Base-by-base conservation (phyloP, 2,113 vertebrate genomes). In the Turdus rufiventris region DNA sequence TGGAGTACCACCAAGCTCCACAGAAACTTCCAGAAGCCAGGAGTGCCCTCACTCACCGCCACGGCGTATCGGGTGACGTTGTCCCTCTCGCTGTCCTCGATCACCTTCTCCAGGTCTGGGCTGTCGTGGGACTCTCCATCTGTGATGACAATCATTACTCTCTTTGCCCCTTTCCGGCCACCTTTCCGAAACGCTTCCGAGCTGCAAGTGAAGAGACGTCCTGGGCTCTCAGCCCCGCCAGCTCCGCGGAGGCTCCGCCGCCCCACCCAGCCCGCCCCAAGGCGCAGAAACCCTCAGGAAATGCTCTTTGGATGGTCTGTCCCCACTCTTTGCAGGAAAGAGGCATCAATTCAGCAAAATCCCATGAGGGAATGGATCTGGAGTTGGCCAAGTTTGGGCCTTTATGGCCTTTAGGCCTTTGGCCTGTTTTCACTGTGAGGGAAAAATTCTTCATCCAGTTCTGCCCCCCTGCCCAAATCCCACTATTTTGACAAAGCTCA, bases 121-220 rank as follows among this genome's bases (percentile, higher is more conserved):
- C 98, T 99, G 97, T 99, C 99, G 4, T 99, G 99, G 21, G 99
- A 99, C 79, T 99, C 99, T 51, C 99, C 99, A 2, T 99, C 99
- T 12, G 99, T 99, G 96, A 99, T 99, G 60, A 99, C 99, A 26
- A 99, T 99, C 99, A 99, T 99, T 92, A 99, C 99, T 76, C 99
- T 98, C 97, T 98, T 98, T 74, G 99, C 99, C 4, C 99, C 99
- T 42, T 98, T 98, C 25, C 99, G 98, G 33, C 99, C 99, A 1
- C 99, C 99, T 13, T 98, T 98, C 94, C 98, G 98, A 95, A 99
- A 99, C 6, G 98, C 99, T 95, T 99, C 98, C 0, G 98, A 98
- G 79, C 98, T 98, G 97, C 71, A 97, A 97, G 38, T 48, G 57
- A 51, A 96, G 73, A 94, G 80, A 84, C 15, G 76, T 42, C 91